These are phyloP conservation scores for Ferrisia virgata DNA, from an alignment of 2,888 invertebrate genomes.

Conservation along the genomic window DNA sequence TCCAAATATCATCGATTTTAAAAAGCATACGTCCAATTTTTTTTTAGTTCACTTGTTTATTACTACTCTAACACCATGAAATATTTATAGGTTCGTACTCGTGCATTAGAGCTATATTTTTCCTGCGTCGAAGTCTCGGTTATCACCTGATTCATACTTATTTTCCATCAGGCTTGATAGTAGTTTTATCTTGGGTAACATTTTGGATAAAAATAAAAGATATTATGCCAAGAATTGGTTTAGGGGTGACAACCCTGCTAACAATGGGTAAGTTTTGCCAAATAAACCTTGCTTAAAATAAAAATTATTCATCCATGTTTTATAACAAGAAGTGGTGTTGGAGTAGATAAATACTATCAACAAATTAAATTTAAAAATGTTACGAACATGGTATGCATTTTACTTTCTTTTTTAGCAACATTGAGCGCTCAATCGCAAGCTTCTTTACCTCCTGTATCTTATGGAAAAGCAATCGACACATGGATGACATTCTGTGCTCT, in stretches of 20 bases:
- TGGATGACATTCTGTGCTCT: conserved; percentile 37
- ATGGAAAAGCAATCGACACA: conserved; percentile 31
- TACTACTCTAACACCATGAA: too few relatives aligned
- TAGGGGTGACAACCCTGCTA: conserved; percentile 14
- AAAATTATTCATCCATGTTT: too few relatives aligned
- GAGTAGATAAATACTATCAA: too few relatives aligned
- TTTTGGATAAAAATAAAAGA: conserved; percentile 39
- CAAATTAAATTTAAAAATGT: too few relatives aligned
- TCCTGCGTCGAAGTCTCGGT: conserved; percentile 8
- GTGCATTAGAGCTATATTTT: conserved; percentile 16
- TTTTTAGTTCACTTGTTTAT: too few relatives aligned
- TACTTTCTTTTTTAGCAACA: conserved; percentile 2
- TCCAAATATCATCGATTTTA: too few relatives aligned
- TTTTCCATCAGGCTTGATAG: conserved; percentile 13
- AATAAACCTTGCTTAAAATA: too few relatives aligned
- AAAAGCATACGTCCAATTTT: too few relatives aligned
- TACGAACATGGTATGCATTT: too few relatives aligned
- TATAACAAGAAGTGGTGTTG: too few relatives aligned
- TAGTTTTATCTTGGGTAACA: conserved; percentile 33
- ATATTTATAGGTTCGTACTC: conserved; percentile 30
- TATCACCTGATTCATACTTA: conserved; percentile 36
- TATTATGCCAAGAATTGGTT: conserved; percentile 18
- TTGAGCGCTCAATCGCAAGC: conserved; percentile 20
- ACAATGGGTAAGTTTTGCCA: conserved; percentile 33
- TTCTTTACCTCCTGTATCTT: conserved; percentile 23